These are phyloP conservation scores for Pyrgus malvae DNA, from an alignment of 2,888 invertebrate species.

Conservation along the genomic window DNA sequence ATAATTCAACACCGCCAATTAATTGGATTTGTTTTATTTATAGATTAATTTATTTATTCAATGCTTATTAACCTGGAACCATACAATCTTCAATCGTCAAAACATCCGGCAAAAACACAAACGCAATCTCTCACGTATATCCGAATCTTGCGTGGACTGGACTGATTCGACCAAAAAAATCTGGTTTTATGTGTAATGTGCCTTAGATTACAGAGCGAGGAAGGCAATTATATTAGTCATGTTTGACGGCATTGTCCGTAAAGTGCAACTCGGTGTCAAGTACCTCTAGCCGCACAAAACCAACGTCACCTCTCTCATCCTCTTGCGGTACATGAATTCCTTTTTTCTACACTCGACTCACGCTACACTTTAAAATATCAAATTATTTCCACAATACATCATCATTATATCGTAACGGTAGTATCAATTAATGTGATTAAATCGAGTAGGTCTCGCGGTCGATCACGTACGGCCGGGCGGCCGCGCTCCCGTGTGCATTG, in stretches of 20 bases:
- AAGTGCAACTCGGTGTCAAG: conserved; percentile 50
- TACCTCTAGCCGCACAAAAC: conserved; percentile 39
- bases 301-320: conserved; percentile 39
- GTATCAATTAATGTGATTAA: conserved; percentile 75
- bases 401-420: conserved; percentile 75
- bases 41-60: background rate
- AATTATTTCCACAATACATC: conserved; percentile 75
- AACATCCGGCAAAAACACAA: conserved; percentile 29
- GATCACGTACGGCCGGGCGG: conserved; percentile 62
- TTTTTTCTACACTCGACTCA: conserved; percentile 57
- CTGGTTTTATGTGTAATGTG: conserved; percentile 60
- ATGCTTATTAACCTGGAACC: conserved; percentile 5
- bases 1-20: no score
- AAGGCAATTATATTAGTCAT: conserved; percentile 65
- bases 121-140: conserved; percentile 37
- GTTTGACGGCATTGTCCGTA: conserved; percentile 59
- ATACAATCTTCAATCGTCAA: conserved; percentile 29
- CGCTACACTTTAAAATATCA: conserved; percentile 67
- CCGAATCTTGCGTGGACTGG: conserved; percentile 44
- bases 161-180: conserved; percentile 55
- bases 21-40: no score
- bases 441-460: conserved; percentile 64
- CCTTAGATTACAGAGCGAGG: conserved; percentile 63
- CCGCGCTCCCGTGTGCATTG: conserved; percentile 49
- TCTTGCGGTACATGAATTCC: conserved; percentile 49